Percentiles rank a stretch among this genome's conserved stretches.
Evolutionary conservation across 2,888 invertebrate genomes (phyloP).

Genomic region (Seira sanloemensis): DNA sequence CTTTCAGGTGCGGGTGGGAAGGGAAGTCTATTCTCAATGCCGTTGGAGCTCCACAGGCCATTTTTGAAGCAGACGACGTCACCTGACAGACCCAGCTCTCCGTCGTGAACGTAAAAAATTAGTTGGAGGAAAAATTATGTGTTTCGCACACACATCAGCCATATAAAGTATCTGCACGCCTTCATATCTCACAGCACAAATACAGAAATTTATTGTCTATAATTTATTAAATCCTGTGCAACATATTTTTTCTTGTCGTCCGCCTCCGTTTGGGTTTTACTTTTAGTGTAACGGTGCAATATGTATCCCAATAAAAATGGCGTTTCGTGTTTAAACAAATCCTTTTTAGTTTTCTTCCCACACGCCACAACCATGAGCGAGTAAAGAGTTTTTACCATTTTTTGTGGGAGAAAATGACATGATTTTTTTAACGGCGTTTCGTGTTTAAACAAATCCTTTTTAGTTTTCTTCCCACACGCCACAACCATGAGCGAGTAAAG

Average conservation of each 20-base stretch:
- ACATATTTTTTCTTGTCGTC: slow-evolving; percentile 7
- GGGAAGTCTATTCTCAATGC: slow-evolving; percentile 38
- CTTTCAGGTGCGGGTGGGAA: slow-evolving; percentile 34
- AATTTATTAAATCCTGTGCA: slow-evolving; percentile 15
- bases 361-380: background rate
- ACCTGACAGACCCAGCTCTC: slow-evolving; percentile 52
- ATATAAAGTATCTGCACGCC: slow-evolving; percentile 15
- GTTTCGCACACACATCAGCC: background rate
- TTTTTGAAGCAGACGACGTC: slow-evolving; percentile 68
- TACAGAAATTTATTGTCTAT: background rate
- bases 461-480: background rate
- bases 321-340: background rate
- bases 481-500: background rate
- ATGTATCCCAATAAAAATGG: background rate
- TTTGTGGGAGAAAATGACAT: background rate
- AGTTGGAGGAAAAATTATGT: background rate
- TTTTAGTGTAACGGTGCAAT: slow-evolving; percentile 13
- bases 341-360: background rate
- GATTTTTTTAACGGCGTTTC: background rate
- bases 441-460: background rate
- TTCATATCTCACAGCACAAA: slow-evolving; percentile 26
- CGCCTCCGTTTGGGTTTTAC: background rate
- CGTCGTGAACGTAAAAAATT: slow-evolving; percentile 38
- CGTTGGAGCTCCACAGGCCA: slow-evolving; percentile 70
- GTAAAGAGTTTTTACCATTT: background rate